Base-by-base conservation (phyloP, 2,797 vertebrate species). In the Gephyroberyx darwinii region DNA sequence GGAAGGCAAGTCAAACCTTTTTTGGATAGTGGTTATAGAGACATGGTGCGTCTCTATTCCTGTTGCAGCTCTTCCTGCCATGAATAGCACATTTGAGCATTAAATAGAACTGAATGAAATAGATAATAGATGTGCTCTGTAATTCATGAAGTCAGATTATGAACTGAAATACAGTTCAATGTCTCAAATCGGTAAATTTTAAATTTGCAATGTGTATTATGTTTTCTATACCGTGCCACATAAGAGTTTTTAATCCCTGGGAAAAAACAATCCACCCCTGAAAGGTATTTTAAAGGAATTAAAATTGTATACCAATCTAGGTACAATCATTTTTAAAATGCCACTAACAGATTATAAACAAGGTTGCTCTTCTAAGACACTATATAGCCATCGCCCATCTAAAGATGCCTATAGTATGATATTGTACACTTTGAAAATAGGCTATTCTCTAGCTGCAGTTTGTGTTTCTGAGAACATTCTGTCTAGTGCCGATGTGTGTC, bases 1-100 rank as follows among this genome's bases (percentile, higher is more conserved):
- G 61, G 56, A 56, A 77, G 60, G 52, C 37, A 35, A 53, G 50
- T 33, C 30, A 64, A 60, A 65, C 30, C 31, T 67, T 83, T 77
- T 75, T 60, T 26, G 51, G 26, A 77, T 47, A 41, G 62, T 41
- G 56, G 17, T 47, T 58, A 66, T 26, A 70, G 51, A 71, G 52
- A 77, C 30, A 26, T 26, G 26, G 16, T 77, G 39, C 48, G 37
- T 55, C 26, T 45, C 20, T n/a, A 41, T 66, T 58, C 53, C 53
- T 71, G 26, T 72, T 71, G 71, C 50, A 71, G 71, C 69, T 69
- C 69, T 45, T 37, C 45, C 37, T 71, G 75, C 54, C 73, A 33
- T 5, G 43, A 19, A 60, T 0, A 19, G 78, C 43, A 60, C 14
- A 12, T 51, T 48, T 48, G 19, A 51, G 9, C 50, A 48, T 31